Evolutionary conservation across 2,113 vertebrate species (phyloP), one percentile per base, ranked within the genome.

Genomic region (Genyomyrus donnyi): DNA sequence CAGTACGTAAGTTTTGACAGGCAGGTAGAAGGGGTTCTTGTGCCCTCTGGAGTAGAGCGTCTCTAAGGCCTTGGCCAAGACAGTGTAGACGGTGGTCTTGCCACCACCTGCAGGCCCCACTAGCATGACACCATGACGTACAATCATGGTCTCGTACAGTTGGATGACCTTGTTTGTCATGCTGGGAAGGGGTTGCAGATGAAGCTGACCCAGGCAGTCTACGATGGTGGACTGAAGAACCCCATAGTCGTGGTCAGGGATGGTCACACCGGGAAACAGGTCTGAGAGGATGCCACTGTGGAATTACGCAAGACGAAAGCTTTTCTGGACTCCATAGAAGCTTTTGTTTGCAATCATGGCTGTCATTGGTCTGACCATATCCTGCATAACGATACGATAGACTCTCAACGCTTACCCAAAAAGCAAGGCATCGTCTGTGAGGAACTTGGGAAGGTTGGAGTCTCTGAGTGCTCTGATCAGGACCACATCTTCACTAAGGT

Each of bases 111-210:
- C 96, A 11, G 97, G 97, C 3, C 97, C 97, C 0, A 97, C 97
- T 88, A 98, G 93, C 97, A 98, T 98, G 21, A 98, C 97, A 31
- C 97, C 97, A 42, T 98, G 97, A 45, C 97, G 97, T 50, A 98
- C 97, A 35, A 98, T 92, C 97, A 98, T 97, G 9, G 96, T 98
- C 94, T 98, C 97, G 48, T 97, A 98, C 27, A 97, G 93, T 85
- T 98, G 97, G 90, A 98, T 97, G 45, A 98, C 96, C 94, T 97
- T 98, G 50, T 93, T 94, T 83, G 95, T 95, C 96, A 97, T 97
- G 91, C 92, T 93, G 5, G 86, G 21, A 80, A 97, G 94, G 0
- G 96, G 94, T 91, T 97, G 97, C 83, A 98, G 95, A 62, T 95
- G 95, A 88, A 94, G 92, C 58, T 91, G 91, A 46, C 93, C 88